Evolutionary conservation across 1,140 invertebrate genomes (phyloP), one percentile per base, ranked within the genome.

Genomic region (Drosophila orena): DNA sequence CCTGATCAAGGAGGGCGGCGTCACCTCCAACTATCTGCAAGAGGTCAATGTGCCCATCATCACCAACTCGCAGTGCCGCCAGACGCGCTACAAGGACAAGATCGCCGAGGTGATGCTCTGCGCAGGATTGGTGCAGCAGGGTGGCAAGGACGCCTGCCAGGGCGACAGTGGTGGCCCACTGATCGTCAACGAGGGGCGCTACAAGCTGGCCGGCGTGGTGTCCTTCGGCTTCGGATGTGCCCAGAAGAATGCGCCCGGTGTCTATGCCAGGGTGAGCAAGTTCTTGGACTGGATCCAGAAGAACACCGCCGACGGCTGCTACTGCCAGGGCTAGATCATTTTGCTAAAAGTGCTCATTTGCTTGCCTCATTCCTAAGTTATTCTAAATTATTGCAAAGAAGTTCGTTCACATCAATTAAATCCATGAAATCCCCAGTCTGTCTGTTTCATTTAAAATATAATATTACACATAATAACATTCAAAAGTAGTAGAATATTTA

Each of bases 101-200:
- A 98, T 98, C 69, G 97, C 96, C 3, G 95, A 96, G 14, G 97
- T 96, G 60, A 98, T 98, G 93, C 93, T 98, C 14, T 98, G 97
- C 91, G 97, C 97, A 44, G 97, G 97, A 0, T 96, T 97, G 80
- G 95, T 96, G 6, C 95, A 97, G 81, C 95, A 97, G 75, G 97
- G 97, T 5, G 97, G 97, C 7, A 97, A 97, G 66, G 97, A 98
- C 85, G 97, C 97, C 44, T 98, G 97, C 91, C 97, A 98, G 94
- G 96, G 88, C 5, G 88, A 92, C 49, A 91, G 79, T 53, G 90
- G 90, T 20, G 90, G 90, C n/a, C 90, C 90, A 0, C 34, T 91
- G 64, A 91, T 92, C 65, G 79, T 91, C 52, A 76, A 88, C 64
- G 84, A 90, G 34, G 88, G 79, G 27, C 81, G 84, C 53, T 92